phyloP scores from a whole-genome alignment of 2,113 vertebrate genomes.

The Drymodes brunneopygia region DNA sequence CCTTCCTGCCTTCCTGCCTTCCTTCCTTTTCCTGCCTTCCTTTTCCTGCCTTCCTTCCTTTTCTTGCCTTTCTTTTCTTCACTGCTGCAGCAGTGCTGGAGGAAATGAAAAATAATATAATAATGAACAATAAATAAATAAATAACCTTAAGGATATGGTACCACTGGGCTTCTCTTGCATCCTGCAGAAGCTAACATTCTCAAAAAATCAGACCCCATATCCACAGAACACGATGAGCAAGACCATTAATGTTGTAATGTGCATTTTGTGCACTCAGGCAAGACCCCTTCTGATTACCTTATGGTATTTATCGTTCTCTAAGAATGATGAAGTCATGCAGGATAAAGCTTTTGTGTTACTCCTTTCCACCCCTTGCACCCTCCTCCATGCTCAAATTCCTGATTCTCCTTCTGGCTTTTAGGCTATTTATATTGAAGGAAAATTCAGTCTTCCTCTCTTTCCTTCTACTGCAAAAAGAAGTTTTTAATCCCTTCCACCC shows the following conservation, averaged over 20 bases:
- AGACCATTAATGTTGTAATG: background rate
- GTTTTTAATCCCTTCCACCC: background rate
- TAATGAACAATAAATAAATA: background rate
- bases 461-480: background rate
- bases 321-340: background rate
- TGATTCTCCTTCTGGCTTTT: background rate
- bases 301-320: background rate
- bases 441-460: background rate
- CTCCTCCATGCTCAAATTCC: background rate
- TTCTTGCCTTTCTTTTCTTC: background rate
- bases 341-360: background rate
- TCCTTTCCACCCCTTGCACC: background rate
- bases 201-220: background rate
- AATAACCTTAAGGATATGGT: background rate
- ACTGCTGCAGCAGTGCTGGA: background rate
- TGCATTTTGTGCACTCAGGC: background rate
- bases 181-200: background rate
- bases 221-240: background rate
- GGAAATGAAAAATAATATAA: background rate
- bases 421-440: background rate
- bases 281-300: background rate
- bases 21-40: too few species aligned
- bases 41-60: too few species aligned
- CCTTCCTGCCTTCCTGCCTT: too few species aligned
- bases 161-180: background rate